Base-by-base conservation (phyloP, 2,888 invertebrate species). In the Girardia tigrina region DNA sequence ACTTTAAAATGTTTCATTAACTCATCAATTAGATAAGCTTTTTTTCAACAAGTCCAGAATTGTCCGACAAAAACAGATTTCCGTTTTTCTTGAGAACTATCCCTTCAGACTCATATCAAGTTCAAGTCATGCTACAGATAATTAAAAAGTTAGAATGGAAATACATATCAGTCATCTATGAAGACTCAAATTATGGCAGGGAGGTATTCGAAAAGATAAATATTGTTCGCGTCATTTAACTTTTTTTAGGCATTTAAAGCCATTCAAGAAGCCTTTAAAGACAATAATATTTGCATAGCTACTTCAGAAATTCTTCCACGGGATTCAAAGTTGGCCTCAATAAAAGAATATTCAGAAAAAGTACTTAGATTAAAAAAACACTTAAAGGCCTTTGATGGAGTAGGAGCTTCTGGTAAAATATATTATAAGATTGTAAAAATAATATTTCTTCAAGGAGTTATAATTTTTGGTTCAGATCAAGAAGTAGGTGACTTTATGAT, bases 401-500 rank as follows among this genome's bases (percentile, higher is more conserved):
- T 75, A 4, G 75, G 75, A 28, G 75, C 75, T 73, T 26, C 70
- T 16, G 75, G 75, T 75, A 23, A 73, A 28, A 70, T n/a, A 70
- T 12, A 14, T 8, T 70, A 70, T 14, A 70, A 8, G 23, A 70
- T 70, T 42, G n/a, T n/a, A n/a, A n/a, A n/a, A n/a, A n/a, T n/a
- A n/a, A n/a, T n/a, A n/a, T n/a, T n/a, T 56, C 8, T 20, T 28
- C 0, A n/a, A 93, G 93, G 94, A 75, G 92, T 91, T 74, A 94
- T 94, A 77, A 90, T 94, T 80, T 94, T 92, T 84, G 94, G 91
- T 0, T 94, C 93, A 0, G 94, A 94, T 85, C 94, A 94, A 86
- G 94, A 94, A 86, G 94, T 94, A 6, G 92, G 93, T 0, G 92
- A 91, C 42, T 89, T 95, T 77, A 95, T 95, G 94, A 87, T 90